Evolutionary conservation across 64 coral and sea anemone genomes (phyloP).

Genomic region (Actinia equina): DNA sequence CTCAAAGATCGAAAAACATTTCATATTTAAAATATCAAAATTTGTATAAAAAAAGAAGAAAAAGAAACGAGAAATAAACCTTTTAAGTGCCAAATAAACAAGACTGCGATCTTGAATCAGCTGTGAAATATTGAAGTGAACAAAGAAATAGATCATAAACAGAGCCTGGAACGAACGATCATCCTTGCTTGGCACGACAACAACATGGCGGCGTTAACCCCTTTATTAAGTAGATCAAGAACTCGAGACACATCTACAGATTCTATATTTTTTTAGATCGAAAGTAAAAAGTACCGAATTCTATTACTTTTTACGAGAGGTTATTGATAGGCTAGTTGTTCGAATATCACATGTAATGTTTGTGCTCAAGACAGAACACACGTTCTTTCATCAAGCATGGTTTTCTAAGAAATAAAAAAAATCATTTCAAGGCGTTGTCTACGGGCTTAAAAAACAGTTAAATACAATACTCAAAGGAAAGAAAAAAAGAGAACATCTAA

Average conservation of each 20-base stretch:
- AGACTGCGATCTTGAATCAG: neutral
- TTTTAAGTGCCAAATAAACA: neutral
- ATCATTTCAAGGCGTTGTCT: neutral
- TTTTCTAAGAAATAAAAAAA: neutral
- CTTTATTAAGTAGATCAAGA: neutral
- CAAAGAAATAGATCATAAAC: neutral
- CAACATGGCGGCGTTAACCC: neutral
- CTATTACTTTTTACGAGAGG: neutral
- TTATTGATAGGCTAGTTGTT: neutral
- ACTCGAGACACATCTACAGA: neutral
- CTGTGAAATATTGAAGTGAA: neutral
- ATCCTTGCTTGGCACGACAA: neutral
- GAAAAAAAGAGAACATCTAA: neutral
- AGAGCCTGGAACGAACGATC: neutral
- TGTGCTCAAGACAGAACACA: neutral
- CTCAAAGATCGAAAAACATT: neutral
- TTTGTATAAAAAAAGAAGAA: neutral
- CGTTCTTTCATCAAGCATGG: neutral
- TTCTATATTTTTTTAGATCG: neutral
- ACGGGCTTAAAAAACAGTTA: slow-evolving; percentile 30
- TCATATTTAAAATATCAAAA: neutral
- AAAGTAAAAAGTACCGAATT: neutral
- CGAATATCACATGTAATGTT: neutral
- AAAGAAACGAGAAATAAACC: neutral
- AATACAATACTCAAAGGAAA: neutral